phyloP scores from a whole-genome alignment of 1,140 invertebrate genomes.

The Dendroctonus ponderosae region DNA sequence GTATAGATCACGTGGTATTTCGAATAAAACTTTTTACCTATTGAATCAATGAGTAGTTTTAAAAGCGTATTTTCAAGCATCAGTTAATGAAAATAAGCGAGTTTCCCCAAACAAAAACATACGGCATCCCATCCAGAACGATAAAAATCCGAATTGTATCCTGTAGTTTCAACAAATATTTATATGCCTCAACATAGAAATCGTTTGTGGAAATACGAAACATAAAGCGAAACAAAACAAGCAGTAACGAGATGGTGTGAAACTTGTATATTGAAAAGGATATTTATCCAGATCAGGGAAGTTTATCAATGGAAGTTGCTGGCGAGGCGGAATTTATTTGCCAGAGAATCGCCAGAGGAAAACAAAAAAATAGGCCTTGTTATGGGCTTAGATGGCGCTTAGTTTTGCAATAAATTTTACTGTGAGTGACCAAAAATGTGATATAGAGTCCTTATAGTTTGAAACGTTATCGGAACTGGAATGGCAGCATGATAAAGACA shows the following conservation, averaged over 20 bases:
- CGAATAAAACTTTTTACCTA: too few relatives aligned
- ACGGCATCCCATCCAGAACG: too few relatives aligned
- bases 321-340: not conserved
- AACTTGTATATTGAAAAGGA: constrained; percentile 4
- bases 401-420: constrained; percentile 1
- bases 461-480: too few relatives aligned
- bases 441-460: too few relatives aligned
- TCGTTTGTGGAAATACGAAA: constrained; percentile 8
- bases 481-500: too few relatives aligned
- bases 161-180: constrained; percentile 8
- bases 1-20: too few relatives aligned
- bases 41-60: too few relatives aligned
- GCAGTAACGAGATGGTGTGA: constrained; percentile 12
- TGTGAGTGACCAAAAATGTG: not conserved
- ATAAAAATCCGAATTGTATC: too few relatives aligned
- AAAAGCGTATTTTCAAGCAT: too few relatives aligned
- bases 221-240: constrained; percentile 9
- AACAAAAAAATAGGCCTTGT: constrained; percentile 2
- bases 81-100: too few relatives aligned
- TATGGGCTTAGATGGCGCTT: not conserved
- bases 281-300: not conserved
- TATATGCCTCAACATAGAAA: not conserved
- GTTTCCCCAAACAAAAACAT: too few relatives aligned
- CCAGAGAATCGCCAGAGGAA: not conserved
- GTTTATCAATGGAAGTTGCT: too few relatives aligned